Percentiles rank a stretch among this genome's conserved stretches.
These are phyloP conservation scores for Asobara japonica DNA, from an alignment of 1,140 invertebrate species.

Conservation along the genomic window DNA sequence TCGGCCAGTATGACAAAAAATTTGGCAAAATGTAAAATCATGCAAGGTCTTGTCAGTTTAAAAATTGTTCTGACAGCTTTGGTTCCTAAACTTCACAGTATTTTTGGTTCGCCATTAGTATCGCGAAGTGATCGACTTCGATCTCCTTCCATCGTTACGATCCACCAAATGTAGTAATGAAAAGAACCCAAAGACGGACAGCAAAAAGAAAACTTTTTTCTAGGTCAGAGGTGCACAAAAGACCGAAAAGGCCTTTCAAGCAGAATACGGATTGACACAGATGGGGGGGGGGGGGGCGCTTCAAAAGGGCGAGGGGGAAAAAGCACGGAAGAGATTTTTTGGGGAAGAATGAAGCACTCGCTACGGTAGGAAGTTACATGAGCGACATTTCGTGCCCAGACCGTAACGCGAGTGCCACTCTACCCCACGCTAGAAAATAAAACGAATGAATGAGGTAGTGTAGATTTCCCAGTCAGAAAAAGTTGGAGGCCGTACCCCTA, in stretches of 20 bases:
- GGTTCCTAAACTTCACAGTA: too few species aligned
- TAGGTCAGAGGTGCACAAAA: background rate
- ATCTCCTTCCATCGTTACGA: background rate
- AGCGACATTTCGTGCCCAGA: slow-evolving; percentile 4
- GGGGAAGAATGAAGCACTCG: slow-evolving; percentile 5
- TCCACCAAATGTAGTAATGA: background rate
- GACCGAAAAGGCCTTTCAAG: background rate
- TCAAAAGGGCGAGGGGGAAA: background rate
- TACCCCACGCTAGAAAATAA: background rate
- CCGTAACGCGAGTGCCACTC: background rate
- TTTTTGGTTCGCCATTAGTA: too few species aligned
- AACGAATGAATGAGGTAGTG: slow-evolving; percentile 24
- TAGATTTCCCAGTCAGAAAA: slow-evolving; percentile 45
- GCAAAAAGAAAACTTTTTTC: background rate
- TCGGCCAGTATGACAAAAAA: too few species aligned
- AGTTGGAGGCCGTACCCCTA: slow-evolving; percentile 57
- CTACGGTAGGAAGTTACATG: background rate
- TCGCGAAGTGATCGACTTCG: too few species aligned
- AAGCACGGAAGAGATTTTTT: background rate
- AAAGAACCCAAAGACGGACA: background rate
- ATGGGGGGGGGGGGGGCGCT: background rate
- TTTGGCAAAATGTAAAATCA: too few species aligned
- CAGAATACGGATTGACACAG: slow-evolving; percentile 1
- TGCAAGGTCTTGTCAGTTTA: too few species aligned
- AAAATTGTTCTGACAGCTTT: too few species aligned